Evolutionary conservation across 2,113 vertebrate genomes (phyloP), one percentile per base, ranked within the genome.

Genomic region (Bubalus kerabau): DNA sequence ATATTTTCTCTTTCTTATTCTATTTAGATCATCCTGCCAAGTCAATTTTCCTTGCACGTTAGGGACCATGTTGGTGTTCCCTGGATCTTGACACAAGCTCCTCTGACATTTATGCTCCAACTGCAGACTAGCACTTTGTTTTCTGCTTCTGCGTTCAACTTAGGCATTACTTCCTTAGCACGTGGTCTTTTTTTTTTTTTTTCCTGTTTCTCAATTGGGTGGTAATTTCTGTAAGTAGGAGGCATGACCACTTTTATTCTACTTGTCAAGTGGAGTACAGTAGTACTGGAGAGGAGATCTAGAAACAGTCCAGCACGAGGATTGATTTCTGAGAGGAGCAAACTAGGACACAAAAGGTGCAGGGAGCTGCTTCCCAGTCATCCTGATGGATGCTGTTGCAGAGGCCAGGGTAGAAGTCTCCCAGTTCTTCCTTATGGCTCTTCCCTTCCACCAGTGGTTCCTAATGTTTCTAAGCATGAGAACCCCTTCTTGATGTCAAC

Each of bases 1-100:
- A 10, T 83, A 36, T 88, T 93, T 95, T 59, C 83, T 93, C 59
- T 26, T 54, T 76, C 57, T 64, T 16, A 21, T n/a, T 95, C 32
- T 91, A 7, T 91, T 86, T 52, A 56, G 91, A 82, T 67, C 46
- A 23, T 62, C 50, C 43, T 97, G 98, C 96, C 95, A 94, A 95
- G 91, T 97, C 87, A 87, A 93, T 97, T 96, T 95, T 40, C 87
- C 43, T 89, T 87, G 57, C 71, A 88, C 3, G 12, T 89, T 59
- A 64, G 71, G 46, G 50, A 94, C 57, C 40, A 2, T 36, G 71
- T 57, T 10, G 7, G 28, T 81, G 36, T 46, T 90, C 57, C 71
- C 78, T 82, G 89, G 80, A 87, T 87, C 88, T 62, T 71, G 21
- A 90, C 71, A 78, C 32, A 19, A 56, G n/a, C 24, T 71, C 36